phyloP scores from a whole-genome alignment of 2,888 invertebrate genomes.

The Xestia xanthographa region DNA sequence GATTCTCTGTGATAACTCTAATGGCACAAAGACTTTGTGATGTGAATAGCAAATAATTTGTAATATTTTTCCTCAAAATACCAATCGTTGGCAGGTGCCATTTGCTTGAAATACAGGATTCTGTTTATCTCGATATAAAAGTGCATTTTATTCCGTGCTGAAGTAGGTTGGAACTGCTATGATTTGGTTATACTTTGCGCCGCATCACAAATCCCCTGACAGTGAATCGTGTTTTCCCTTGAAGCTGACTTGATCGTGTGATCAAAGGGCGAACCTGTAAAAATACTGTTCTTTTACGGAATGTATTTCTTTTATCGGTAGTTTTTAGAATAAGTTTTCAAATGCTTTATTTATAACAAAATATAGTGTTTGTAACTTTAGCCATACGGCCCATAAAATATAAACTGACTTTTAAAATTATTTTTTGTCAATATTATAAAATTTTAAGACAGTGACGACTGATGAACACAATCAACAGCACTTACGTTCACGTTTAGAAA shows the following conservation, averaged over 20 bases:
- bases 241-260: conserved; percentile 54
- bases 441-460: background rate
- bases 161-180: conserved; percentile 56
- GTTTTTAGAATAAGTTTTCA: conserved; percentile 10
- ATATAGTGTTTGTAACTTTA: conserved; percentile 7
- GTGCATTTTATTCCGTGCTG: conserved; percentile 58
- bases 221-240: conserved; percentile 61
- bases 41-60: conserved; percentile 25
- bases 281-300: conserved; percentile 42
- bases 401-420: background rate
- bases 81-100: background rate
- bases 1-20: conserved; percentile 18
- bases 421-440: background rate
- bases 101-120: conserved; percentile 23
- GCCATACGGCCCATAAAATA: background rate
- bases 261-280: conserved; percentile 60
- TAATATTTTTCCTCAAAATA: background rate
- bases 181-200: conserved; percentile 63
- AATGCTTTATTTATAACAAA: conserved; percentile 5
- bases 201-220: conserved; percentile 66
- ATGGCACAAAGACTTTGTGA: conserved; percentile 27
- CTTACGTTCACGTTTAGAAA: conserved; percentile 11
- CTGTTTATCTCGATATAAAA: conserved; percentile 18
- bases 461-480: background rate
- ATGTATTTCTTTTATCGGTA: conserved; percentile 18